Evolutionary conservation across 2,113 vertebrate species (phyloP).

Genomic region (Rutilus rutilus): DNA sequence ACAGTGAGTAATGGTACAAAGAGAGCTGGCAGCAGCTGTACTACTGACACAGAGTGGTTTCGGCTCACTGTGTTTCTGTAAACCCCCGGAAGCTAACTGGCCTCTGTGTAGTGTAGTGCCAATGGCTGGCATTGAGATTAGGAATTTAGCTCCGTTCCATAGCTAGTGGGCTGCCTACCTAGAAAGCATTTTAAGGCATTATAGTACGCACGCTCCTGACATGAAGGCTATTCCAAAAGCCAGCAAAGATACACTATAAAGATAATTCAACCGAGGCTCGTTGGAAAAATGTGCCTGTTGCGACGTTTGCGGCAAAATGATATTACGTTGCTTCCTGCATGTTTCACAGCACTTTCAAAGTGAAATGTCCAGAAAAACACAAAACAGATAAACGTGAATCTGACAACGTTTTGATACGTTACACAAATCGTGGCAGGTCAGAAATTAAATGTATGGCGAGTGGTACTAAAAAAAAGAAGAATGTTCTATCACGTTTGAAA

Average conservation of each 20-base stretch:
- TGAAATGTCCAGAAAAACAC: neutral
- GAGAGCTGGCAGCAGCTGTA: slow-evolving; percentile 15
- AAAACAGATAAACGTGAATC: neutral
- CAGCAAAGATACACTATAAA: neutral
- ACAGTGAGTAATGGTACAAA: slow-evolving; percentile 27
- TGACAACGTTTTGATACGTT: neutral
- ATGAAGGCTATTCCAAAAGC: neutral
- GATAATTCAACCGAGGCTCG: neutral
- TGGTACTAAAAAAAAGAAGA: neutral
- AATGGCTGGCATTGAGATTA: neutral
- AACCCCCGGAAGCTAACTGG: slow-evolving; percentile 7
- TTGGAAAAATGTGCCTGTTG: neutral
- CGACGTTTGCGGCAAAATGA: neutral
- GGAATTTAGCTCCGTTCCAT: neutral
- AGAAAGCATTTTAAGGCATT: neutral
- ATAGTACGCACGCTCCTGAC: neutral
- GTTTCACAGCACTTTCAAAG: neutral
- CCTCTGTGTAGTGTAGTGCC: neutral
- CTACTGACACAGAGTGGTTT: neutral
- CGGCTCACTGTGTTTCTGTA: neutral
- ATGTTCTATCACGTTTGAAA: neutral
- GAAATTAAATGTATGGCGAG: neutral
- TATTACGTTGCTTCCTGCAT: neutral
- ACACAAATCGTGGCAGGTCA: too few relatives aligned
- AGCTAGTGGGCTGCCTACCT: neutral